These are phyloP conservation scores for Leptopilina myrica DNA, from an alignment of 2,888 invertebrate genomes.

Conservation along the genomic window DNA sequence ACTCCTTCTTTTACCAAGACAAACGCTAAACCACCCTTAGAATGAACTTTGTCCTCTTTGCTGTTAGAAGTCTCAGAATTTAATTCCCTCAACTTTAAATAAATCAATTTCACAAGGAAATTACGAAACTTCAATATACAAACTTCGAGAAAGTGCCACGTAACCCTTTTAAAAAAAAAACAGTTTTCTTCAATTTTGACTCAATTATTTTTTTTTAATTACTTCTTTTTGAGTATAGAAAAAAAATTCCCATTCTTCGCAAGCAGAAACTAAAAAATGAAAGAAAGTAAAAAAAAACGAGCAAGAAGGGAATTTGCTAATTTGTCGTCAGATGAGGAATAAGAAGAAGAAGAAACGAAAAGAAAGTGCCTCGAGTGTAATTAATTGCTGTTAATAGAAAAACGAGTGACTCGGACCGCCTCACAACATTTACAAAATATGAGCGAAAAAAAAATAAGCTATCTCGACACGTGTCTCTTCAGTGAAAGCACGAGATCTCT, in stretches of 20 bases:
- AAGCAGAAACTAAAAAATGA: too few relatives aligned
- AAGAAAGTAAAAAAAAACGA: neutral
- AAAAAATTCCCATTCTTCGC: too few relatives aligned
- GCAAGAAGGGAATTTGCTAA: conserved; percentile 18
- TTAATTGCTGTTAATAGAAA: conserved; percentile 54
- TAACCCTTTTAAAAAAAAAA: neutral
- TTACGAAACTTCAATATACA: neutral
- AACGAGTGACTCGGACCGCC: conserved; percentile 45
- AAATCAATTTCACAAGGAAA: conserved; percentile 9
- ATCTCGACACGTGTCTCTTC: conserved; percentile 47
- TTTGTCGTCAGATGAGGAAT: conserved; percentile 6
- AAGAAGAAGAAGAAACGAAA: neutral
- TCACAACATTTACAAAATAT: conserved; percentile 48
- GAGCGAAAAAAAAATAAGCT: conserved; percentile 42
- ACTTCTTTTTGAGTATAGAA: too few relatives aligned
- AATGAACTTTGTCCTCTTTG: conserved; percentile 29
- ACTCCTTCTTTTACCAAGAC: neutral
- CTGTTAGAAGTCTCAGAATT: conserved; percentile 19
- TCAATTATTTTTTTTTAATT: too few relatives aligned
- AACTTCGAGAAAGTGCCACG: neutral
- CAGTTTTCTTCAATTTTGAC: too few relatives aligned
- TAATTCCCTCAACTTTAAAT: conserved; percentile 4
- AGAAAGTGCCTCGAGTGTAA: conserved; percentile 47
- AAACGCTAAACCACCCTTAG: conserved; percentile 2
- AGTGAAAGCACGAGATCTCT: conserved; percentile 34